These are phyloP conservation scores for Megaceryle alcyon DNA, from an alignment of 2,797 vertebrate genomes.

Conservation along the genomic window DNA sequence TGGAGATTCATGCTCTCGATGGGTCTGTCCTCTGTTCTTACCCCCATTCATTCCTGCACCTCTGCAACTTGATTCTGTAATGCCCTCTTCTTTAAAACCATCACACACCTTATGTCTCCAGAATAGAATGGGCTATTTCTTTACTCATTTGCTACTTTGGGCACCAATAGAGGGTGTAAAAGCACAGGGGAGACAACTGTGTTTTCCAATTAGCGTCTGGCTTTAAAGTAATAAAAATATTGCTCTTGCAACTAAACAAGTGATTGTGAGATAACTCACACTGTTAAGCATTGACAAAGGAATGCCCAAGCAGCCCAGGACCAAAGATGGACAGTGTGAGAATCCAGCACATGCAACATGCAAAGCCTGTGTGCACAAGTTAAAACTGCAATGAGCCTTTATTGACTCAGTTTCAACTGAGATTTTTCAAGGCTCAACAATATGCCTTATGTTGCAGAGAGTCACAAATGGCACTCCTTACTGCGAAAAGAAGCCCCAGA, in stretches of 20 bases:
- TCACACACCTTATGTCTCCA: not conserved
- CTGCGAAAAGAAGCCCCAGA: not conserved
- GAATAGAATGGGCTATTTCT: not conserved
- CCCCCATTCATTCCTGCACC: not conserved
- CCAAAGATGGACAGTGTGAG: fast-evolving
- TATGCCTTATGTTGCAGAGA: not conserved
- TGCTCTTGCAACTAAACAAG: not conserved
- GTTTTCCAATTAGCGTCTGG: not conserved
- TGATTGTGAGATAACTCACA: not conserved
- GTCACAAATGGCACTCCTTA: not conserved
- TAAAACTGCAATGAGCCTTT: not conserved
- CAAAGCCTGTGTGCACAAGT: not conserved
- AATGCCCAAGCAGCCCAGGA: not conserved
- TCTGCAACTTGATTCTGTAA: not conserved
- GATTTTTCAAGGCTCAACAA: not conserved
- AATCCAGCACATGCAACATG: not conserved
- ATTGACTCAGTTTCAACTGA: not conserved
- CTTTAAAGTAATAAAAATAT: not conserved
- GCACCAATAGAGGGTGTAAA: not conserved
- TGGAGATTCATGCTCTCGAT: not conserved
- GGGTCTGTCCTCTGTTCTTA: not conserved
- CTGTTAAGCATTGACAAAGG: fast-evolving
- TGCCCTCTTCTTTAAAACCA: not conserved
- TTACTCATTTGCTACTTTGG: not conserved
- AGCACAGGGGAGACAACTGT: not conserved